A percentile compares a stretch with the other conserved stretches of the same genome.
These are phyloP conservation scores for Xerus inauris DNA, from an alignment of 2,113 vertebrate genomes.

Conservation along the genomic window DNA sequence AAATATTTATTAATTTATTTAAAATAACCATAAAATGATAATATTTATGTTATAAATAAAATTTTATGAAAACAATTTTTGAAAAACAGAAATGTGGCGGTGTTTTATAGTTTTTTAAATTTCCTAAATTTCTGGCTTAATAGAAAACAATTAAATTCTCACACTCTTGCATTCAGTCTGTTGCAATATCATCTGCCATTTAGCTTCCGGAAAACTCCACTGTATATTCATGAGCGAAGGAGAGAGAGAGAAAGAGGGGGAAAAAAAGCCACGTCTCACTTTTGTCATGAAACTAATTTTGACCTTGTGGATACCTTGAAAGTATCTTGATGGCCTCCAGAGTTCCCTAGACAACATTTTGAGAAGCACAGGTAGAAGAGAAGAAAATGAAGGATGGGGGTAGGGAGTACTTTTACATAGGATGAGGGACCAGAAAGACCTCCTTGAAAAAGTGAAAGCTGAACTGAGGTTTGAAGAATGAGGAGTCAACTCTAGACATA, in stretches of 20 bases:
- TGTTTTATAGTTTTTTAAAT: neutral
- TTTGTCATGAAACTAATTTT: neutral
- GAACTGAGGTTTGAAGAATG: neutral
- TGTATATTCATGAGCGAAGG: neutral
- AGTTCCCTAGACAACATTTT: neutral
- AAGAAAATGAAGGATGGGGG: neutral
- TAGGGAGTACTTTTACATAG: rapidly evolving
- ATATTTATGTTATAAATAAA: neutral
- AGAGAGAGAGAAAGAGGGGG: neutral
- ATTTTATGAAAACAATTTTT: slow-evolving; percentile 20
- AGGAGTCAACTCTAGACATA: neutral
- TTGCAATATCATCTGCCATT: neutral
- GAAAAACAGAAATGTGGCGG: neutral
- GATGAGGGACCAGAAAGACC: neutral
- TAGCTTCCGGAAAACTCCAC: neutral
- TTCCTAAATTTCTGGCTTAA: neutral
- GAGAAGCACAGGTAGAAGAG: neutral
- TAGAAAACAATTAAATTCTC: neutral
- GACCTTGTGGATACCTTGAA: neutral
- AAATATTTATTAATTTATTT: neutral
- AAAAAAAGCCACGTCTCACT: neutral
- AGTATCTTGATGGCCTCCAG: neutral
- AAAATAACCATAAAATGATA: neutral
- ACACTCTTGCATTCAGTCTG: neutral
- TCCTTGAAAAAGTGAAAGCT: neutral